Evolutionary conservation across 2,888 invertebrate species (phyloP).

Genomic region (Cyclophora punctaria): DNA sequence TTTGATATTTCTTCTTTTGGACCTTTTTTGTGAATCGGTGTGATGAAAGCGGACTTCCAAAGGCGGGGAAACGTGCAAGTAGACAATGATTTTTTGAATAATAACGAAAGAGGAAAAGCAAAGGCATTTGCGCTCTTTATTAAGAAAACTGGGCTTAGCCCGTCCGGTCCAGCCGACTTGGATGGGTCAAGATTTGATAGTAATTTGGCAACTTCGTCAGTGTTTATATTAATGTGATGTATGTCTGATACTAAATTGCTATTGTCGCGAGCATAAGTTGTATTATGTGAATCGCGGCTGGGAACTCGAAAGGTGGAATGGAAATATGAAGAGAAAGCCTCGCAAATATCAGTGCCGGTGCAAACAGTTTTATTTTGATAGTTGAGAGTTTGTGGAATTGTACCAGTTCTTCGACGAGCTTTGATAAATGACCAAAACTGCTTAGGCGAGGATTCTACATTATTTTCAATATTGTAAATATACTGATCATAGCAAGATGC

Average conservation of each 20-base stretch:
- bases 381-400: background rate
- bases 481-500: background rate
- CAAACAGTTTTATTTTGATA: background rate
- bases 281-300: too few species aligned
- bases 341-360: background rate
- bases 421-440: background rate
- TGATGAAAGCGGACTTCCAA: background rate
- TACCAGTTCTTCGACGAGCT: background rate
- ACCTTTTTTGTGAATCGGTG: background rate
- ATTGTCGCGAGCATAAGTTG: too few species aligned
- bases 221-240: background rate
- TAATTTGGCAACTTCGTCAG: background rate
- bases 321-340: background rate
- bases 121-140: background rate
- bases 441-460: background rate
- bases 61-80: background rate
- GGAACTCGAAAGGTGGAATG: background rate
- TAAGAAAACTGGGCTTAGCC: background rate
- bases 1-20: background rate
- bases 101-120: background rate
- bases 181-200: background rate
- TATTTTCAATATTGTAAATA: background rate
- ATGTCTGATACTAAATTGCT: background rate
- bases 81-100: background rate
- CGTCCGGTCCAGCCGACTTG: background rate